Base-by-base conservation (phyloP, 2,797 vertebrate genomes). In the Tokudaia muenninki region DNA sequence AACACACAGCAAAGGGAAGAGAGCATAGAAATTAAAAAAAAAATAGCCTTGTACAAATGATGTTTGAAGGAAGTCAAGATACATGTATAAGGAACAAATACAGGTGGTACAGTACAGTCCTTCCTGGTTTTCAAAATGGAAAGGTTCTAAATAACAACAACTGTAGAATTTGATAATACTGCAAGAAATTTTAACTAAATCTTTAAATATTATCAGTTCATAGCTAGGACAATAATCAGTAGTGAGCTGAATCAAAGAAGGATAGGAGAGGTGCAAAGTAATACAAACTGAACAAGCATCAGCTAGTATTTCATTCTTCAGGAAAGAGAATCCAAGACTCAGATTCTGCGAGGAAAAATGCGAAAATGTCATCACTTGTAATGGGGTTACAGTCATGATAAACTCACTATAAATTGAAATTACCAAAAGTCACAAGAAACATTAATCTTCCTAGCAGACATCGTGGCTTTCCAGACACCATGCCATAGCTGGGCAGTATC, bases 141-240 rank as follows among this genome's bases (percentile, higher is more conserved):
- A 78, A 55, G 19, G 61, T 34, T 55, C 3, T 82, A 91, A 79
- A 87, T 87, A 91, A 59, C 10, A 55, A 26, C 55, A 88, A 50
- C 1, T 50, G 26, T 1, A 74, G 22, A 92, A 61, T 24, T 70
- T 70, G 1, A 37, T 86, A 70, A 72, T 37, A 50, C 2, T 8
- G 16, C 26, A 41, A 7, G 2, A 78, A 26, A 4, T 3, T 95
- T 80, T 47, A 44, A 29, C 44, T 12, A 79, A 70, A 94, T 79
- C 24, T 47, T 81, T 67, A 83, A 57, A 31, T 88, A 70, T 55
- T 50, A 70, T 63, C 57, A 50, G 12, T n/a, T 78, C 37, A 37
- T 50, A 86, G 7, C 78, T 65, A 67, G 21, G 57, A 94, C 95
- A 81, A 97, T 72, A 94, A 67, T 75, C 14, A 4, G 11, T 50